phyloP scores from a whole-genome alignment of 2,797 vertebrate species.

The Protosalanx chinensis region DNA sequence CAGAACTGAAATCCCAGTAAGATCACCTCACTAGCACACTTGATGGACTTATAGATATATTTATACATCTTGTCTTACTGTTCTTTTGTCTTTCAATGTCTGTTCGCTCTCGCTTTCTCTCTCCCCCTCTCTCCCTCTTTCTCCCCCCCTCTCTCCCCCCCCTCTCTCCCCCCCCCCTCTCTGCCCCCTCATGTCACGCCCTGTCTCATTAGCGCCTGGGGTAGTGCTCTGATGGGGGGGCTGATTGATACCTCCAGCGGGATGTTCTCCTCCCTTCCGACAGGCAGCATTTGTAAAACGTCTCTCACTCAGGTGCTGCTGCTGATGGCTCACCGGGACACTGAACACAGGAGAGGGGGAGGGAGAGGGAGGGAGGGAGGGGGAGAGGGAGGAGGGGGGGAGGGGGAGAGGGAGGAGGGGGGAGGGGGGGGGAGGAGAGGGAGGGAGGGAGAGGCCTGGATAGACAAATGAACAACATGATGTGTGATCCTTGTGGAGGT shows the following conservation, averaged over 20 bases:
- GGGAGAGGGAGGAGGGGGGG: no score
- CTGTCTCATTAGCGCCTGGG: conserved; percentile 90
- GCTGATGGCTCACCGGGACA: conserved; percentile 72
- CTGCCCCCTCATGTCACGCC: conserved; percentile 58
- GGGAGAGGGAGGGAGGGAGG: background rate
- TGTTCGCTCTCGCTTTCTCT: conserved; percentile 2
- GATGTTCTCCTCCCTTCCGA: conserved; percentile 95
- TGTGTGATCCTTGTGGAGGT: no score
- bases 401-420: no score
- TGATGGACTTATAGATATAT: background rate
- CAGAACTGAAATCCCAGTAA: conserved; percentile 36
- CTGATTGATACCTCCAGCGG: conserved; percentile 92
- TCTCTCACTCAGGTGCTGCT: conserved; percentile 80
- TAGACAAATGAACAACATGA: background rate
- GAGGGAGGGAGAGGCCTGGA: background rate
- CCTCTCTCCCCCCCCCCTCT: conserved; percentile 29
- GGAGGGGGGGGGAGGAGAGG: background rate
- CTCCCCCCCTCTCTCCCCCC: conserved; percentile 32
- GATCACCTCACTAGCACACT: conserved; percentile 70
- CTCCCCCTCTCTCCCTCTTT: conserved; percentile 23
- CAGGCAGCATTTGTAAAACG: conserved; percentile 95
- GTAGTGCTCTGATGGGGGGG: conserved; percentile 85
- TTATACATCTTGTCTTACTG: background rate
- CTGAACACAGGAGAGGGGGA: conserved; percentile 15
- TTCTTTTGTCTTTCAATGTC: background rate